A percentile compares a stretch with the other conserved stretches of the same genome.
Conservation (phyloP, 2,797 vertebrate genomes). For the Clarias laeviceps region DNA sequence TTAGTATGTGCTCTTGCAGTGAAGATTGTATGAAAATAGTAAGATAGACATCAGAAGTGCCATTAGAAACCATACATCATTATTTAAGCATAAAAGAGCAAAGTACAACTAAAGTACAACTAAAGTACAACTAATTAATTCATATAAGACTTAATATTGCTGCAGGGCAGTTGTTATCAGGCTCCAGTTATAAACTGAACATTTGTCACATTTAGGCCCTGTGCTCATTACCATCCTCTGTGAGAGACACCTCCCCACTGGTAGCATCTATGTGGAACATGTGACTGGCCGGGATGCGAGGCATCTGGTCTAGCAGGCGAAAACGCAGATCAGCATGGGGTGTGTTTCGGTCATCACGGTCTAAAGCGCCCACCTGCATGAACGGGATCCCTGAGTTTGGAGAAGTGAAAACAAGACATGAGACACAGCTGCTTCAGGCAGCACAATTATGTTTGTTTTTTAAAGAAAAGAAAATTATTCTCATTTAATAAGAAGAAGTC, state of each 20-base stretch:
- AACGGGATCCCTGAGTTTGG: constrained; percentile 73
- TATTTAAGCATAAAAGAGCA: not conserved
- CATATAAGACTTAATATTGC: not conserved
- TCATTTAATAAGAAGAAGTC: too few relatives aligned
- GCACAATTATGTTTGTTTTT: not conserved
- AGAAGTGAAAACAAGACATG: constrained; percentile 26
- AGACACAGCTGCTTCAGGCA: not conserved
- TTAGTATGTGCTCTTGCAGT: not conserved
- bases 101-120: not conserved
- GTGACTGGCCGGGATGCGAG: constrained; percentile 75
- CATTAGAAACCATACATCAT: not conserved
- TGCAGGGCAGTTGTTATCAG: not conserved
- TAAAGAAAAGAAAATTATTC: not conserved
- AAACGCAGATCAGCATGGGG: constrained; percentile 80
- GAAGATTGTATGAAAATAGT: not conserved
- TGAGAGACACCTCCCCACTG: constrained; percentile 77
- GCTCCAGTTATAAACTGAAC: not conserved
- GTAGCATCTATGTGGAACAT: constrained; percentile 77
- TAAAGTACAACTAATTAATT: not conserved
- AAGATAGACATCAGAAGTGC: not conserved
- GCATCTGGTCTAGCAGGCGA: constrained; percentile 76
- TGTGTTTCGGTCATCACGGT: constrained; percentile 74
- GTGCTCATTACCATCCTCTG: constrained; percentile 74
- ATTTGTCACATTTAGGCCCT: not conserved
- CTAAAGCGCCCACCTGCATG: constrained; percentile 78